These are phyloP conservation scores for Apis florea DNA, from an alignment of 1,140 invertebrate species.

Conservation along the genomic window DNA sequence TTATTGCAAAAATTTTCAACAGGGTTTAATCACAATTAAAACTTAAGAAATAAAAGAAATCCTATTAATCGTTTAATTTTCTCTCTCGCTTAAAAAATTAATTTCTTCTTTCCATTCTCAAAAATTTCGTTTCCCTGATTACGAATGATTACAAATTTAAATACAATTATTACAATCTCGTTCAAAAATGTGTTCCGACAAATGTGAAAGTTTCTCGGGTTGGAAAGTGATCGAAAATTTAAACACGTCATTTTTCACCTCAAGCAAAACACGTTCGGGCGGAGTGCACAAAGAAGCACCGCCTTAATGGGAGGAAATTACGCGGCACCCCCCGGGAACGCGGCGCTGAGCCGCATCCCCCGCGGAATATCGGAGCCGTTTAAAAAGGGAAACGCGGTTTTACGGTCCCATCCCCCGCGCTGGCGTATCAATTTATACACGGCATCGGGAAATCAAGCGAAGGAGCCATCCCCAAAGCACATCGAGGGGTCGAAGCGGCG, in stretches of 20 bases:
- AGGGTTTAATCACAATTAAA: no score
- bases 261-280: background rate
- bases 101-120: no score
- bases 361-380: constrained; percentile 54
- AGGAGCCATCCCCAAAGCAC: constrained; percentile 61
- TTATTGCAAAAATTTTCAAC: no score
- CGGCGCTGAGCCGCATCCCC: constrained; percentile 46
- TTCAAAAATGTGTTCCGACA: no score
- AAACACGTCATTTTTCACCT: background rate
- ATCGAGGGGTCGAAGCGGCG: constrained; percentile 27
- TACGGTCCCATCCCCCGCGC: constrained; percentile 45
- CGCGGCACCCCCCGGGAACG: constrained; percentile 20
- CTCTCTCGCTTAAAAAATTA: no score
- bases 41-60: no score
- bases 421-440: constrained; percentile 73
- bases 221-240: background rate
- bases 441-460: constrained; percentile 74
- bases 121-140: no score
- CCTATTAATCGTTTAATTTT: no score
- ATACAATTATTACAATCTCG: no score
- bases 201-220: no score
- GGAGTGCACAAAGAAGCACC: background rate
- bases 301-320: constrained; percentile 41
- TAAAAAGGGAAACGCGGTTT: constrained; percentile 57
- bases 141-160: no score